Evolutionary conservation across 1,140 invertebrate species (phyloP).

Genomic region (Pantala flavescens): DNA sequence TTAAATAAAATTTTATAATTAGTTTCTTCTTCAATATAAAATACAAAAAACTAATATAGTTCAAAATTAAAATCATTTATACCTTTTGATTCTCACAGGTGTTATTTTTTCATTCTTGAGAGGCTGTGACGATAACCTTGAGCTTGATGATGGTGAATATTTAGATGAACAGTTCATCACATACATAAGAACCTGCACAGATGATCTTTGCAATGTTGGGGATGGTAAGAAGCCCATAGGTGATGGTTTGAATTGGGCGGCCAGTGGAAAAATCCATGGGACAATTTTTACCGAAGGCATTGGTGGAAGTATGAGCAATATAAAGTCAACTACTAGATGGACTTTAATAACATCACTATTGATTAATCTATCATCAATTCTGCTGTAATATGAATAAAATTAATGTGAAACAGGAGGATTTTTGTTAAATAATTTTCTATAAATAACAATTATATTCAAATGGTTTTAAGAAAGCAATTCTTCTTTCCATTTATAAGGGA

Average conservation of each 20-base stretch:
- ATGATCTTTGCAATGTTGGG: neutral
- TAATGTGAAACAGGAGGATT: too few species aligned
- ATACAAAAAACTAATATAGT: too few species aligned
- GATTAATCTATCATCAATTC: too few species aligned
- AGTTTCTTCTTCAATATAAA: too few species aligned
- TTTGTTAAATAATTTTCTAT: too few species aligned
- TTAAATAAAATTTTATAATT: too few species aligned
- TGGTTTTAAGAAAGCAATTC: too few species aligned
- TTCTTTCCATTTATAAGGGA: too few species aligned
- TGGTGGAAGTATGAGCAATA: neutral
- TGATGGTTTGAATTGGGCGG: neutral
- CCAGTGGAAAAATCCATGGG: neutral
- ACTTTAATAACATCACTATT: neutral
- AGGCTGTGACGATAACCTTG: neutral
- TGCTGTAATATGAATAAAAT: too few species aligned
- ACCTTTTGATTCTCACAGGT: neutral
- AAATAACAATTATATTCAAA: too few species aligned
- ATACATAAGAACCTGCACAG: neutral
- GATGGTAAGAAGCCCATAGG: neutral
- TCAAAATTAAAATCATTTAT: too few species aligned
- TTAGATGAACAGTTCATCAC: neutral
- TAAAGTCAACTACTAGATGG: neutral
- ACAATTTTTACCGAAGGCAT: neutral
- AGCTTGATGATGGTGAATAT: neutral
- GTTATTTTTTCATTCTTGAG: neutral